A percentile compares a stretch with the other conserved stretches of the same genome.
These are phyloP conservation scores for Onychomys arenicola DNA, from an alignment of 2,797 vertebrate species.

Conservation along the genomic window DNA sequence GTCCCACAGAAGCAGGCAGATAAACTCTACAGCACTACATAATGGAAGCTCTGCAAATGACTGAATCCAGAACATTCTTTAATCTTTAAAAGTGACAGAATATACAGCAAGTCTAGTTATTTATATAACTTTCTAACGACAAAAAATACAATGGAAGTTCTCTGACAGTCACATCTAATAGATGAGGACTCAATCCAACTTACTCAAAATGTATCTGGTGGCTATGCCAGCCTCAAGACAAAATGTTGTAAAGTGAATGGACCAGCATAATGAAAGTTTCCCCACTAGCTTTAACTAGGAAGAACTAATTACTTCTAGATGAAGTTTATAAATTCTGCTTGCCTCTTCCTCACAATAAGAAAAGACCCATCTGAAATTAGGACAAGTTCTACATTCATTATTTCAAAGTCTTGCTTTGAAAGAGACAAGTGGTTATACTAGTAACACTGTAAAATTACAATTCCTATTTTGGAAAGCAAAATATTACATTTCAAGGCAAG, in stretches of 20 bases:
- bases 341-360: conserved; percentile 27
- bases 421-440: background rate
- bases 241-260: background rate
- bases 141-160: conserved; percentile 40
- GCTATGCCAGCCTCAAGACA: conserved; percentile 5
- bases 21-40: background rate
- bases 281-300: conserved; percentile 4
- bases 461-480: conserved; percentile 50
- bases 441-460: background rate
- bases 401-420: conserved; percentile 58
- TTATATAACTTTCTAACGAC: background rate
- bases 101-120: background rate
- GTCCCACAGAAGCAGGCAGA: background rate
- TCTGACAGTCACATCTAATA: conserved; percentile 18
- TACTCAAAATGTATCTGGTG: background rate
- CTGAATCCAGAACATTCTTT: background rate
- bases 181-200: background rate
- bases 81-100: background rate
- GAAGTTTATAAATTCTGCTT: background rate
- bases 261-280: background rate
- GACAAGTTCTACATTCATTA: background rate
- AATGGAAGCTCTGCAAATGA: background rate
- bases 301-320: conserved; percentile 19
- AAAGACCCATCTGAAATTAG: conserved; percentile 24
- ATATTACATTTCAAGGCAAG: conserved; percentile 33